Conservation (phyloP, 2,888 invertebrate genomes). For the Cyclophora albipunctata region DNA sequence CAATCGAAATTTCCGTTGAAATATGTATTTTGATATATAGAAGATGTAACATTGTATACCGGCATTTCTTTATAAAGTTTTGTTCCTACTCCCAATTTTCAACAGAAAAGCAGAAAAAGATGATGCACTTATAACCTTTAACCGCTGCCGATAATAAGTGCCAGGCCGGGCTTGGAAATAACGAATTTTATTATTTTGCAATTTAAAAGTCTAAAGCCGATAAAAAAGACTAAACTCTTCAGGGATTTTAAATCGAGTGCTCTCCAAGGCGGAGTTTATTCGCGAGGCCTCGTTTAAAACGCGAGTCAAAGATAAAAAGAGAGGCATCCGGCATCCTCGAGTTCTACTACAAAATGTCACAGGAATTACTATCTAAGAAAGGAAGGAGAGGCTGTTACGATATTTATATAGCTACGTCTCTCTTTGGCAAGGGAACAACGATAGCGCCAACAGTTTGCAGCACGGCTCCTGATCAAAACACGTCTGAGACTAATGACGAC, state of each 20-base stretch:
- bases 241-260: constrained; percentile 40
- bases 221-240: constrained; percentile 21
- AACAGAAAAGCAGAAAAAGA: too few species aligned
- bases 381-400: constrained; percentile 25
- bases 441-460: constrained; percentile 34
- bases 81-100: too few species aligned
- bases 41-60: too few species aligned
- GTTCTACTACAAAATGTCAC: constrained; percentile 32
- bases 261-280: constrained; percentile 35
- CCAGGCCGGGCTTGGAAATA: too few species aligned
- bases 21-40: too few species aligned
- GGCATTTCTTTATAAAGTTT: too few species aligned
- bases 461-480: constrained; percentile 61
- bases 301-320: constrained; percentile 47
- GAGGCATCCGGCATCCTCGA: constrained; percentile 28
- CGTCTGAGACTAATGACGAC: constrained; percentile 68
- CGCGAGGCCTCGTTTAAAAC: constrained; percentile 42
- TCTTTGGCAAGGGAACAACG: constrained; percentile 28
- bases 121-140: too few species aligned
- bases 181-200: constrained; percentile 5
- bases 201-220: constrained; percentile 15
- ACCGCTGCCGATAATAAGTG: too few species aligned
- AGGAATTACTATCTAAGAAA: constrained; percentile 31
- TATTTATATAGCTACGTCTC: constrained; percentile 21
- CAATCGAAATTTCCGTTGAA: constrained; percentile 12